Evolutionary conservation across 92 coral and sea anemone species (phyloP), one percentile per base, ranked within the genome.

Genomic region (Paramuricea clavata): DNA sequence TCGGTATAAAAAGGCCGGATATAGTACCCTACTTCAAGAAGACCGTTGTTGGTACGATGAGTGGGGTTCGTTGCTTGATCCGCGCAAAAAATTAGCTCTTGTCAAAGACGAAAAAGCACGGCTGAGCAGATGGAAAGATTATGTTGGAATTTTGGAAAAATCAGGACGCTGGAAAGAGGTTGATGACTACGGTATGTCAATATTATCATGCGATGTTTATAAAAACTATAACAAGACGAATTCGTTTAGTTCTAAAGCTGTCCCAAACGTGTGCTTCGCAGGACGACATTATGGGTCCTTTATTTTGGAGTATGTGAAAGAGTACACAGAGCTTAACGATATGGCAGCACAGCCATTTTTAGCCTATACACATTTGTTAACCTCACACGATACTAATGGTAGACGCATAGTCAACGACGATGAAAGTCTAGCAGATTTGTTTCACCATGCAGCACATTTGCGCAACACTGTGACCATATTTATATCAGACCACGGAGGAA

Each of bases 361-460:
- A 12, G 78, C 84, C 8, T 96, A 89, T 86, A 96, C 99, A 19
- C 99, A 96, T 72, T 88, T 96, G 27, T 85, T 92, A 60, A 94
- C 99, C 5, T 98, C 93, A n/a, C 99, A 96, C 78, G 99, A 96
- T 43, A 47, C 83, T 7, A 69, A 94, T 16, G 99, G 99, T 0
- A 85, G 77, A 39, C 93, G 99, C 26, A 91, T 96, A 22, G 83
- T 57, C 15, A 57, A 78, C 43, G 83, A 78, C 26, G 83, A 78
- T 21, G 83, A 21, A 78, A 31, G 47, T 22, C 69, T 78, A 2
- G n/a, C 83, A 12, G 27, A 39, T 0, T 52, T 78, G 25, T 78
- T 78, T 28, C 47, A n/a, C 16, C 44, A 78, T 16, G 83, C 83
- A 6, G 83, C 83, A 0, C 64, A 57, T 54, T 60, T 78, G 28